These are phyloP conservation scores for Ondatra zibethicus DNA, from an alignment of 2,113 vertebrate genomes.

Conservation along the genomic window DNA sequence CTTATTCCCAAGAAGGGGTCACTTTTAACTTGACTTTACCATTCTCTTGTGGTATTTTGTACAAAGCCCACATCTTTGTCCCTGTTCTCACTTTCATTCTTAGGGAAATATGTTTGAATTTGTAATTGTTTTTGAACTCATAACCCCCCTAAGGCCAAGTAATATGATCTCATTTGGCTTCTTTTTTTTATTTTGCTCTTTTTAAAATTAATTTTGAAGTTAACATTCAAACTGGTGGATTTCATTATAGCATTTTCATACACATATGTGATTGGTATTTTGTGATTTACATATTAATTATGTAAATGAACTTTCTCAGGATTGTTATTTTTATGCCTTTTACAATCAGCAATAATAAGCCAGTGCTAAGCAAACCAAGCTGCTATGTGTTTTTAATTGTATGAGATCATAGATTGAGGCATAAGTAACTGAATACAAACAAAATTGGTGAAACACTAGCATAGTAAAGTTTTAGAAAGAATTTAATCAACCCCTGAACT, in stretches of 20 bases:
- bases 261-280: neutral
- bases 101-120: neutral
- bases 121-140: neutral
- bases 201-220: neutral
- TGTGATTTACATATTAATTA: neutral
- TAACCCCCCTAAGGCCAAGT: neutral
- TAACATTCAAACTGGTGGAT: neutral
- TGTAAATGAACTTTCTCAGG: neutral
- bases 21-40: conserved; percentile 17
- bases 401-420: neutral
- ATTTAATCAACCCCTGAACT: neutral
- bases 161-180: neutral
- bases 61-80: neutral
- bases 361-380: neutral
- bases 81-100: neutral
- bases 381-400: neutral
- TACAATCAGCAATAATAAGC: neutral
- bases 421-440: neutral
- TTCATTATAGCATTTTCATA: neutral
- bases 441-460: neutral
- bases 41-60: conserved; percentile 6
- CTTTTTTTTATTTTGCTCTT: neutral
- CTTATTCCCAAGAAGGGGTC: neutral
- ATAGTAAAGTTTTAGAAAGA: neutral
- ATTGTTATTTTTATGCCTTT: neutral